phyloP scores from a whole-genome alignment of 1,140 invertebrate genomes.

The Ceratosolen fusciceps region DNA sequence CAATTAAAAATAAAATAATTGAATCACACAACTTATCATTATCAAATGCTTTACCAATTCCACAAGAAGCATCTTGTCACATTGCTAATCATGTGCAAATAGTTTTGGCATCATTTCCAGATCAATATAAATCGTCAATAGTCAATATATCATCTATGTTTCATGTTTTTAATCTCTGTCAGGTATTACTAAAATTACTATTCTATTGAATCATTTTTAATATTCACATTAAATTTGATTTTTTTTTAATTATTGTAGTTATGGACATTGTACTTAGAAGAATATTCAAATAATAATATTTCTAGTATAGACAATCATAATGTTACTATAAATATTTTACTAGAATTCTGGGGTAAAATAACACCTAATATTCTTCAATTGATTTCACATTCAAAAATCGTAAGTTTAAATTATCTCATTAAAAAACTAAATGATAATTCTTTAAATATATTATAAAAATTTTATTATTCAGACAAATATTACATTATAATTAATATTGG shows the following conservation, averaged over 20 bases:
- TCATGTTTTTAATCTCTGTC: slow-evolving; percentile 86
- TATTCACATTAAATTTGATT: not conserved
- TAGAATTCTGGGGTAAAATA: slow-evolving; percentile 99
- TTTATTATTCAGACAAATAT: too few relatives aligned
- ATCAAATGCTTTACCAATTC: slow-evolving; percentile 86
- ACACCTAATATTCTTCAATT: slow-evolving; percentile 95
- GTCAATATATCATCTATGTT: slow-evolving; percentile 93
- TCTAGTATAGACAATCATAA: slow-evolving; percentile 80
- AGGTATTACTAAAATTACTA: slow-evolving; percentile 68
- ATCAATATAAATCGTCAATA: slow-evolving; percentile 91
- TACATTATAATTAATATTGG: too few relatives aligned
- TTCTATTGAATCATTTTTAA: not conserved
- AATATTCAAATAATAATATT: slow-evolving; percentile 79
- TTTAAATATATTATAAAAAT: not conserved
- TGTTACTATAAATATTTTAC: slow-evolving; percentile 85
- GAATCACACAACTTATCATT: slow-evolving; percentile 62
- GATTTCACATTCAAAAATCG: slow-evolving; percentile 92
- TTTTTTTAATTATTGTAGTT: slow-evolving; percentile 73
- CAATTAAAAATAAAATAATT: slow-evolving; percentile 56
- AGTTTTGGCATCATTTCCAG: slow-evolving; percentile 95
- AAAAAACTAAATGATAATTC: not conserved
- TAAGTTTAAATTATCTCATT: slow-evolving; percentile 68
- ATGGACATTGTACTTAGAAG: slow-evolving; percentile 99
- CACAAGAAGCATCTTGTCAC: slow-evolving; percentile 94
- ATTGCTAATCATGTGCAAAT: slow-evolving; percentile 98